Evolutionary conservation across 2,888 invertebrate species (phyloP), one percentile per base, ranked within the genome.

Genomic region (Scaptodrosophila latifasciaeformis): DNA sequence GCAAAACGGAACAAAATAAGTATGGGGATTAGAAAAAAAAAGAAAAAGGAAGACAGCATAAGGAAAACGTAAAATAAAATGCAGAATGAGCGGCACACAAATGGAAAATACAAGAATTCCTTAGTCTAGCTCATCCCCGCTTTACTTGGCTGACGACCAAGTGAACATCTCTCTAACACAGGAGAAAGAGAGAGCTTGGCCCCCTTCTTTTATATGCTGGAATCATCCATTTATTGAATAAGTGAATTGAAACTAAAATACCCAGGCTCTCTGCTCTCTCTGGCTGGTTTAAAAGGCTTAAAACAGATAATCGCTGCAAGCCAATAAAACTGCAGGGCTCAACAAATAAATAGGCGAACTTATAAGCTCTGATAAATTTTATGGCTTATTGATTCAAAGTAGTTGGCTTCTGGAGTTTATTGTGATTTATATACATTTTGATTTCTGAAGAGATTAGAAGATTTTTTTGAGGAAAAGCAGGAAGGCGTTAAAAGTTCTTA

Each of bases 1-100:
- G 19, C 21, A 40, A 55, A 56, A 39, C 60, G 15, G 61, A 64
- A 60, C 67, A 58, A 72, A 76, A 75, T 60, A 65, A 40, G 10
- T 13, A 37, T 18, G 37, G 35, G 18, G 18, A n/a, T 40, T 0
- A 40, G 40, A 12, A 21, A 21, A n/a, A n/a, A 40, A 21, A 17
- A 40, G 40, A 40, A 40, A 40, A 40, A 40, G 3, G 19, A 19
- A 2, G 31, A 3, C n/a, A 40, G 40, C 13, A 12, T 12, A 13
- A 35, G 9, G 10, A 37, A 9, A 35, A 27, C 5, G 27, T 6
- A 35, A 35, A 13, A 17, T 6, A 35, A 13, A 35, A 35, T 35
- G 9, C 10, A 13, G 40, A 40, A 9, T 40, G 17, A 40, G 37
- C 37, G 12, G 2, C 37, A 37, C 9, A 15, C 37, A 10, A 37